Conservation (phyloP, 2,888 invertebrate genomes). For the Luperina testacea region DNA sequence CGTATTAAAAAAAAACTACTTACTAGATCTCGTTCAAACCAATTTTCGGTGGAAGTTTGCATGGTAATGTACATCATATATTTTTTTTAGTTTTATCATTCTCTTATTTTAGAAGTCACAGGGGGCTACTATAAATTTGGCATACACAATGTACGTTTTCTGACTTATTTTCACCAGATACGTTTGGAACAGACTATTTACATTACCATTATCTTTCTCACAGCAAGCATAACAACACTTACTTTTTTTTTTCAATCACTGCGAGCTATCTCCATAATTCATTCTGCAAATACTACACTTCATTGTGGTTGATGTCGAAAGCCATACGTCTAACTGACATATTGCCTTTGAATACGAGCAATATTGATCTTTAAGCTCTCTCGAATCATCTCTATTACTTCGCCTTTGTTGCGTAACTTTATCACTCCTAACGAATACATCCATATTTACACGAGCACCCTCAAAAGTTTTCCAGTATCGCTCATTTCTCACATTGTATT, state of each 20-base stretch:
- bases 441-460: not conserved
- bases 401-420: not conserved
- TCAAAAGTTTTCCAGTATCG: conserved; percentile 29
- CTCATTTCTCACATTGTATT: conserved; percentile 39
- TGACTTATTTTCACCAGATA: not conserved
- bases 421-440: not conserved
- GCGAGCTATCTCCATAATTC: not conserved
- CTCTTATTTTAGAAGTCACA: no score
- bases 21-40: no score
- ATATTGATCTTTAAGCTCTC: not conserved
- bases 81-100: no score
- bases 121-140: not conserved
- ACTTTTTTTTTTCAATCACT: not conserved
- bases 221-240: not conserved
- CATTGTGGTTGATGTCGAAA: no score
- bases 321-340: not conserved
- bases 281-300: not conserved
- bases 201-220: not conserved
- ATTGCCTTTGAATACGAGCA: not conserved
- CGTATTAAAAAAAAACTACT: no score
- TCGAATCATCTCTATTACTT: not conserved
- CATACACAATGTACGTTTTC: not conserved
- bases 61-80: no score
- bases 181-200: not conserved
- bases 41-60: no score